These are phyloP conservation scores for Pandion haliaetus DNA, from an alignment of 2,113 vertebrate genomes.

Conservation along the genomic window DNA sequence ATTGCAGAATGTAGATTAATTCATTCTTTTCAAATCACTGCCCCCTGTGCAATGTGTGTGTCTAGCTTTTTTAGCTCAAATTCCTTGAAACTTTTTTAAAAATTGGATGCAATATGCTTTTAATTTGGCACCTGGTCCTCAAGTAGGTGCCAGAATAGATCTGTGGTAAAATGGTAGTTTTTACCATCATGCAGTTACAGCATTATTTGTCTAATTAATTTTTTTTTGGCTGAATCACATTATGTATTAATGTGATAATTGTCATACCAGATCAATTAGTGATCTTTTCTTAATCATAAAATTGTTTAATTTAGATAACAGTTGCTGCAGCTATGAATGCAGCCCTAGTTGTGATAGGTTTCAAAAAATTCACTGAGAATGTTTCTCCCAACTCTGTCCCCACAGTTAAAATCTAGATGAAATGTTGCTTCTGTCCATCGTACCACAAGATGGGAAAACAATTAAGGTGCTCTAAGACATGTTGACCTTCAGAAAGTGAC, in stretches of 20 bases:
- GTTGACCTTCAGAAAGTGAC: background rate
- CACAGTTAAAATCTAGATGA: background rate
- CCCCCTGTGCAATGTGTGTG: background rate
- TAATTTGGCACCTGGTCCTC: background rate
- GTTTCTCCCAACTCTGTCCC: background rate
- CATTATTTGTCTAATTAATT: background rate
- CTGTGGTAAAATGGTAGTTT: background rate
- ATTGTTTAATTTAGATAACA: background rate
- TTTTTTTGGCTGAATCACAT: background rate
- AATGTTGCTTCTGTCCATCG: background rate
- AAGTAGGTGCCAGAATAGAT: background rate
- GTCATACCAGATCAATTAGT: background rate
- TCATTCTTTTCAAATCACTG: background rate
- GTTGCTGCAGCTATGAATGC: background rate
- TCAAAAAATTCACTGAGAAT: background rate
- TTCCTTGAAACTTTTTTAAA: background rate
- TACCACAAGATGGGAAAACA: background rate
- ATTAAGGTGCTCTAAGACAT: background rate
- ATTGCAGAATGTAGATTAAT: background rate
- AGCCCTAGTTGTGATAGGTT: background rate
- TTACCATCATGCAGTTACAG: background rate
- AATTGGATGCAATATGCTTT: background rate
- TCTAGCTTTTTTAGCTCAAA: background rate
- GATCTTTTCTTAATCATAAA: background rate
- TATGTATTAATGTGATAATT: background rate